phyloP scores from a whole-genome alignment of 2,113 vertebrate genomes.

The Ceratotherium simum region DNA sequence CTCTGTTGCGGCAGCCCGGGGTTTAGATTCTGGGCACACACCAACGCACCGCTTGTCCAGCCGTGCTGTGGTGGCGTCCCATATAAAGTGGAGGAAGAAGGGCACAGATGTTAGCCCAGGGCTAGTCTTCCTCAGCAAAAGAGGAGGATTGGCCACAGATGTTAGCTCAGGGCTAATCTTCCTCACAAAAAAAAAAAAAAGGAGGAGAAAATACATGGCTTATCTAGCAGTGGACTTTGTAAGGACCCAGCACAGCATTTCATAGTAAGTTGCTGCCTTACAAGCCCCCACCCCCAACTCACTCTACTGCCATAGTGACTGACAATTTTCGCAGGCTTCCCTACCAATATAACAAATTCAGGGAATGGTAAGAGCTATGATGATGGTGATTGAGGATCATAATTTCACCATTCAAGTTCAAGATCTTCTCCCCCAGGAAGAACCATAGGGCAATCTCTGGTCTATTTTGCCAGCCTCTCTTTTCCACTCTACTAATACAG shows the following conservation, averaged over 20 bases:
- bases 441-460: not conserved
- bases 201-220: not conserved
- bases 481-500: not conserved
- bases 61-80: no score
- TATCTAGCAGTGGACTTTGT: not conserved
- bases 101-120: no score
- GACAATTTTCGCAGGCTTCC: not conserved
- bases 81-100: no score
- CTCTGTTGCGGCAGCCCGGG: no score
- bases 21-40: no score
- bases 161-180: no score
- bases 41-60: no score
- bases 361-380: not conserved
- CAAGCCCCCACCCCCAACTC: not conserved
- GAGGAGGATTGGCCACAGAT: no score
- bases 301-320: not conserved
- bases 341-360: not conserved
- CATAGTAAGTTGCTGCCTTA: not conserved
- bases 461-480: not conserved
- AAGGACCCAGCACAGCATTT: not conserved
- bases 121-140: no score
- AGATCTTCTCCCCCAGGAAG: not conserved
- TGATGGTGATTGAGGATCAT: not conserved
- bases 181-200: no score
- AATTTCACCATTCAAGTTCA: not conserved